These are phyloP conservation scores for Vespertilio murinus DNA, from an alignment of 2,797 vertebrate species.

Conservation along the genomic window DNA sequence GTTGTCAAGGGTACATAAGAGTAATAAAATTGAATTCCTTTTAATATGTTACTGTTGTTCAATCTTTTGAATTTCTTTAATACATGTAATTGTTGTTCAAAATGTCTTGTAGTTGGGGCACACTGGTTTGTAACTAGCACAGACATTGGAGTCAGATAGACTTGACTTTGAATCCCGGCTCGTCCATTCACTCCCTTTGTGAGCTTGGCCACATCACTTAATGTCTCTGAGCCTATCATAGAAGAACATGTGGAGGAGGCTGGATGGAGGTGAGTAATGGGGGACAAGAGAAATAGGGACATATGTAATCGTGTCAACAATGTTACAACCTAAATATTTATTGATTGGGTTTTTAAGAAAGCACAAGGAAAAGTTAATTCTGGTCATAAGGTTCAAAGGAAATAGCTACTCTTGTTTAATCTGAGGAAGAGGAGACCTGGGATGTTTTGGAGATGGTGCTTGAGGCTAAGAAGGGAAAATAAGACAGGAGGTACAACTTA, in stretches of 20 bases:
- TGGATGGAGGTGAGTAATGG: not conserved
- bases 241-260: not conserved
- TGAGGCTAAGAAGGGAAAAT: not conserved
- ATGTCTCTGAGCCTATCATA: not conserved
- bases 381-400: conserved; percentile 49
- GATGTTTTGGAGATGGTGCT: not conserved
- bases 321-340: not conserved
- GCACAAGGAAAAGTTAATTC: conserved; percentile 12
- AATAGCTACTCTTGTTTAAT: conserved; percentile 37
- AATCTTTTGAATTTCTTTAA: not conserved
- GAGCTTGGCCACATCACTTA: not conserved
- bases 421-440: not conserved
- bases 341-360: conserved; percentile 45
- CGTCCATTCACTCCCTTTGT: not conserved
- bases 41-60: not conserved
- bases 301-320: not conserved
- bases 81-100: not conserved
- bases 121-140: not conserved
- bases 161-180: not conserved
- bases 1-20: not conserved
- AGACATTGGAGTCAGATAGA: not conserved
- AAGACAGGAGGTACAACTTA: not conserved
- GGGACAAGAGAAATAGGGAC: not conserved
- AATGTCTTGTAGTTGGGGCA: not conserved
- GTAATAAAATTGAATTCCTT: conserved; percentile 26